Evolutionary conservation across 2,797 vertebrate genomes (phyloP).

Genomic region (Scyliorhinus canicula): DNA sequence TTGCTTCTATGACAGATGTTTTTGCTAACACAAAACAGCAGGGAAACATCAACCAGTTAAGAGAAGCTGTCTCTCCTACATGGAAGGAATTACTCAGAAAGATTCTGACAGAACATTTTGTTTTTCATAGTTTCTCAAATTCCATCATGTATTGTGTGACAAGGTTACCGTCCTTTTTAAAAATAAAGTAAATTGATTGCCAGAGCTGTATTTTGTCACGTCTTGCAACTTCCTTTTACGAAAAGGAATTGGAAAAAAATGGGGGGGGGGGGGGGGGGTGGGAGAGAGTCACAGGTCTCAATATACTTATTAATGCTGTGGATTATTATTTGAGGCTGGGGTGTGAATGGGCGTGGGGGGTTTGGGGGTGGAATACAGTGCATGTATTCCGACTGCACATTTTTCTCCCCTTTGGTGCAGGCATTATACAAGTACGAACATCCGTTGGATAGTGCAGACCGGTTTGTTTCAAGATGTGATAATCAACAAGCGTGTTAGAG

Average conservation of each 20-base stretch:
- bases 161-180: slow-evolving; percentile 36
- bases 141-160: slow-evolving; percentile 36
- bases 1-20: slow-evolving; percentile 33
- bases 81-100: slow-evolving; percentile 39
- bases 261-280: no score
- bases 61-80: slow-evolving; percentile 38
- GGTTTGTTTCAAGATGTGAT: slow-evolving; percentile 35
- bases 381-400: slow-evolving; percentile 17
- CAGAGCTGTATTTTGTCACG: slow-evolving; percentile 16
- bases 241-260: neutral
- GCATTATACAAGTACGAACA: slow-evolving; percentile 33
- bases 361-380: neutral
- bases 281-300: neutral
- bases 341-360: no score
- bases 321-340: neutral
- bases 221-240: slow-evolving; percentile 18
- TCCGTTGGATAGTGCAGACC: slow-evolving; percentile 33
- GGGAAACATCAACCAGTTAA: slow-evolving; percentile 38
- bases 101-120: slow-evolving; percentile 37
- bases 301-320: neutral
- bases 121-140: slow-evolving; percentile 38
- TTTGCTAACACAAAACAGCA: slow-evolving; percentile 36
- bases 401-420: slow-evolving; percentile 9
- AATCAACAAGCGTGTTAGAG: slow-evolving; percentile 35
- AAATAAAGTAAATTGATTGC: slow-evolving; percentile 36